Evolutionary conservation across 2,113 vertebrate genomes (phyloP).

Genomic region (Rhabdomys dilectus): DNA sequence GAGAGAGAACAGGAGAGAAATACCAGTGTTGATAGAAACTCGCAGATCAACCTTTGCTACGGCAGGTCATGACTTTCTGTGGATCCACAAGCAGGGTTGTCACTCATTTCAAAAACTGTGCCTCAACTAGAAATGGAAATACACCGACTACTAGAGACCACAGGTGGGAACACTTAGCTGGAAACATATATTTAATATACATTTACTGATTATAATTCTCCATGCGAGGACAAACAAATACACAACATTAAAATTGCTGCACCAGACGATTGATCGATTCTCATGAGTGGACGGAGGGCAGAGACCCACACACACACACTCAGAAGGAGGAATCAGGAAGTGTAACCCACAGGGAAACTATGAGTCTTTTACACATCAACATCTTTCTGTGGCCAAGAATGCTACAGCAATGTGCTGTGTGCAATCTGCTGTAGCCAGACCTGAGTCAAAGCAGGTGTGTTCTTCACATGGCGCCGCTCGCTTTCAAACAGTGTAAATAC

Average conservation of each 20-base stretch:
- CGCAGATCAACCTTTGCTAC: background rate
- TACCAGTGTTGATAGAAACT: background rate
- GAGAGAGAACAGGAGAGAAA: no score
- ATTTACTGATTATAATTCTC: slow-evolving; percentile 23
- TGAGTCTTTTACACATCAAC: background rate
- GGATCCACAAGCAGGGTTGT: background rate
- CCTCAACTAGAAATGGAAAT: background rate
- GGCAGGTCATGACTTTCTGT: background rate
- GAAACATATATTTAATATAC: background rate
- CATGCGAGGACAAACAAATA: background rate
- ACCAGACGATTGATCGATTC: background rate
- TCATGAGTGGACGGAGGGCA: background rate
- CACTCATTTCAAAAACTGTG: background rate
- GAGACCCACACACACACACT: no score
- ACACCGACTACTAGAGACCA: background rate
- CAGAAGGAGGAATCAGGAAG: background rate
- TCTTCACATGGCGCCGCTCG: background rate
- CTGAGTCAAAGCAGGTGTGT: background rate
- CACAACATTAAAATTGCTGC: background rate
- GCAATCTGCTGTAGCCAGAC: background rate
- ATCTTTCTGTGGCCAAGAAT: background rate
- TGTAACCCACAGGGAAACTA: background rate
- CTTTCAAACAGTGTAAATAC: background rate
- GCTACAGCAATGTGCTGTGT: accelerated
- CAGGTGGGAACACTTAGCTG: background rate